phyloP scores from a whole-genome alignment of 2,797 vertebrate species.

The Parauchenoglanis punctatus region DNA sequence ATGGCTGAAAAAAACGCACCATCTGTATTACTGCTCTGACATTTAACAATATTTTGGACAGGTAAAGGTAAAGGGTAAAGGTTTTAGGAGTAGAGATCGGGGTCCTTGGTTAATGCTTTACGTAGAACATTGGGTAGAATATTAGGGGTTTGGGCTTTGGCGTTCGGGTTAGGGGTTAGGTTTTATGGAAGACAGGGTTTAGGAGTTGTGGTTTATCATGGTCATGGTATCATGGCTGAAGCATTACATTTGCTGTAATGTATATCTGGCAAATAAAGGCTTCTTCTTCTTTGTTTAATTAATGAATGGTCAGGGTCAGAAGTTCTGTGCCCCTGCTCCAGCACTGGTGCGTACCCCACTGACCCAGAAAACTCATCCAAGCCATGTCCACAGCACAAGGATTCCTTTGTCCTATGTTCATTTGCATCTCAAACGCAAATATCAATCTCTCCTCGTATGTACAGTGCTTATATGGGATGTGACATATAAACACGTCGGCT shows the following conservation, averaged over 20 bases:
- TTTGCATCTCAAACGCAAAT: conserved; percentile 57
- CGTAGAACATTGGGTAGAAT: too few species aligned
- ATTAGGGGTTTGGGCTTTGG: too few species aligned
- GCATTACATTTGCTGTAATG: too few species aligned
- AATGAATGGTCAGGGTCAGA: conserved; percentile 5
- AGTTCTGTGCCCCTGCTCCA: neutral
- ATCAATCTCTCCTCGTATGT: conserved; percentile 50
- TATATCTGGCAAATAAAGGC: too few species aligned
- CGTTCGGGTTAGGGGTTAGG: too few species aligned
- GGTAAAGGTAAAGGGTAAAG: too few species aligned
- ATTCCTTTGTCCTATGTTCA: conserved; percentile 50
- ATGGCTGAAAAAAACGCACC: neutral
- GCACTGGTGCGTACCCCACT: conserved; percentile 38
- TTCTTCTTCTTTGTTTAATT: neutral
- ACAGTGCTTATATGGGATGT: conserved; percentile 52
- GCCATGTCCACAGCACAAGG: conserved; percentile 53
- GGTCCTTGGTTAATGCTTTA: too few species aligned
- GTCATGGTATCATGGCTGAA: too few species aligned
- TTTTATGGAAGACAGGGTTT: too few species aligned
- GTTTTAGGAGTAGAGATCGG: too few species aligned
- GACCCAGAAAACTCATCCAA: conserved; percentile 52
- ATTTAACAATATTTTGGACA: neutral
- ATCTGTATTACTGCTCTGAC: neutral
- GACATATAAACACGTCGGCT: conserved; percentile 53
- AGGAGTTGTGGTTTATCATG: too few species aligned